Conservation (phyloP, 2,888 invertebrate species). For the Amblyteles armatorius region DNA sequence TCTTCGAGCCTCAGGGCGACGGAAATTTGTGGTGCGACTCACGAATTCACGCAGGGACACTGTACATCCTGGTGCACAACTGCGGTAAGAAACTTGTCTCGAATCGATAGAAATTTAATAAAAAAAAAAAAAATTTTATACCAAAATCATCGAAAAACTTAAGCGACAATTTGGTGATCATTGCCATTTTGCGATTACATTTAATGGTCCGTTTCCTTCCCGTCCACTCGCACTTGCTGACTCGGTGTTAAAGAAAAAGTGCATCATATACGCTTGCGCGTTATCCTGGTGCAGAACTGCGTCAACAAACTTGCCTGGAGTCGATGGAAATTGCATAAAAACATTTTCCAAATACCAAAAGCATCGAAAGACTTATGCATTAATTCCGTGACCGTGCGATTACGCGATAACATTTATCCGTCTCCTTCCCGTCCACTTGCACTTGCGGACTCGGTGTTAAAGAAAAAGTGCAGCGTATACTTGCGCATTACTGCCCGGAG, state of each 20-base stretch:
- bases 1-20: constrained; percentile 88
- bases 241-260: too few relatives aligned
- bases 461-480: neutral
- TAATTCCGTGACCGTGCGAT: too few relatives aligned
- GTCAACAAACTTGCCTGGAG: neutral
- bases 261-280: too few relatives aligned
- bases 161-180: too few relatives aligned
- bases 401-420: neutral
- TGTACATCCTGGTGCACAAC: constrained; percentile 81
- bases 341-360: neutral
- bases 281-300: too few relatives aligned
- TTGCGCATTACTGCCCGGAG: neutral
- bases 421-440: neutral
- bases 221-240: too few relatives aligned
- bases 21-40: constrained; percentile 81
- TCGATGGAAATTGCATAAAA: neutral
- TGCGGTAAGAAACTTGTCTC: constrained; percentile 79
- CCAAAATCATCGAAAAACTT: neutral
- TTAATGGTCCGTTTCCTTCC: too few relatives aligned
- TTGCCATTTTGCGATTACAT: too few relatives aligned
- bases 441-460: neutral
- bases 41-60: constrained; percentile 82
- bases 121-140: neutral
- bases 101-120: neutral
- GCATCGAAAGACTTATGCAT: neutral